Base-by-base conservation (phyloP, 2,797 vertebrate species). In the Oryzias dopingdopingensis region DNA sequence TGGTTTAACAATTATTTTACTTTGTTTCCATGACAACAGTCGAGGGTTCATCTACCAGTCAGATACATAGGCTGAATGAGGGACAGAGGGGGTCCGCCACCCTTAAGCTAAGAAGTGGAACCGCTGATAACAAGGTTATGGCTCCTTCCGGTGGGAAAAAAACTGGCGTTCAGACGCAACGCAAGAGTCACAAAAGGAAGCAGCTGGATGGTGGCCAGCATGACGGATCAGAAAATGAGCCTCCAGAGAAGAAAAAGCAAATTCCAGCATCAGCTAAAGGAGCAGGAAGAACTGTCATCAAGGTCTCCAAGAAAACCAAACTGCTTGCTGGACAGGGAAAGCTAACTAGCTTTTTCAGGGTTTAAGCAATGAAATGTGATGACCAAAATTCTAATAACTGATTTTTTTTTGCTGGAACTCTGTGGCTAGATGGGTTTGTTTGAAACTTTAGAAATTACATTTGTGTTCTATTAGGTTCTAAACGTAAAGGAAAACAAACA, bases 271-370 rank as follows among this genome's bases (percentile, higher is more conserved):
- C 84, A 23, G 69, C 64, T 65, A 51, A 72, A 72, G 58, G 65
- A 68, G 65, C 67, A 7, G 75, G 59, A 65, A 95, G 89, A 83
- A 85, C 52, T 20, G 74, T 77, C 74, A 70, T 37, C 67, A 95
- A 89, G 81, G 65, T 72, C 56, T 7, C 76, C 17, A 67, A 73
- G 68, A 95, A 91, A 77, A 88, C 85, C 83, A 95, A 91, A 71
- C 77, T 95, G 69, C 94, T 98, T 52, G 74, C 86, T 22, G 97
- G 96, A 57, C 97, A 98, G 80, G 81, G 91, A 47, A 98, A 93
- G 73, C 79, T 98, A 43, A 98, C 95, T 54, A 86, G 84, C 52
- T 98, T 95, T 87, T 96, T 99, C 83, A 89, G 90, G 62, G 46
- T 96, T 0, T 99, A 86, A 92, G 41, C 22, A 22, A 32, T 16